Conservation (phyloP, 2,797 vertebrate genomes). For the Catostomus latipinnis region DNA sequence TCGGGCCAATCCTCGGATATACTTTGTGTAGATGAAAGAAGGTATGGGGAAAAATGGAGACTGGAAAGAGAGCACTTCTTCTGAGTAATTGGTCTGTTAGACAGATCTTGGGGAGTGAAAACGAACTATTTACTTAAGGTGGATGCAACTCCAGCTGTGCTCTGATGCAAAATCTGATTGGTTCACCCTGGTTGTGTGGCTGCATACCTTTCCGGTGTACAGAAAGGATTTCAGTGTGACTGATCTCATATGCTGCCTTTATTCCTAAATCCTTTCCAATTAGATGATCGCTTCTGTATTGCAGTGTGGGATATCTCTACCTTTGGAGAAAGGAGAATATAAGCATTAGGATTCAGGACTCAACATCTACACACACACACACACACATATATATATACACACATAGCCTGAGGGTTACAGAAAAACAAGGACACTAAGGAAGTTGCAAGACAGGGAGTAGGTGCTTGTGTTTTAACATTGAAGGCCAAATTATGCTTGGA, state of each 20-base stretch:
- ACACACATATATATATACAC: not conserved
- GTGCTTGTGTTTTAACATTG: constrained; percentile 51
- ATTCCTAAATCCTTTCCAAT: constrained; percentile 33
- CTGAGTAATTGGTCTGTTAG: constrained; percentile 13
- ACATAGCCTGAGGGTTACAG: constrained; percentile 23
- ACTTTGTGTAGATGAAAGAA: constrained; percentile 13
- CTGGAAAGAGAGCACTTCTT: not conserved
- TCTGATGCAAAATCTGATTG: constrained; percentile 39
- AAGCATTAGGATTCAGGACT: constrained; percentile 22
- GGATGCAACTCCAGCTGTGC: no score
- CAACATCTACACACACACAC: not conserved
- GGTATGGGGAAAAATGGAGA: not conserved
- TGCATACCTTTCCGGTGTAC: constrained; percentile 66
- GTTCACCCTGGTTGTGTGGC: constrained; percentile 70
- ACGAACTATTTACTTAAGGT: no score
- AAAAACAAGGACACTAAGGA: constrained; percentile 4
- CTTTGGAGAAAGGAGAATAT: constrained; percentile 20
- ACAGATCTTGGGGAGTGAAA: not conserved
- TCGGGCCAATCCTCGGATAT: constrained; percentile 25
- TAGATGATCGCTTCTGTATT: constrained; percentile 22
- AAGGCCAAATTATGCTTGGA: constrained; percentile 59
- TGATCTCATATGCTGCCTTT: constrained; percentile 73
- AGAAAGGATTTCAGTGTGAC: constrained; percentile 70
- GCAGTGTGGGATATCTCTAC: constrained; percentile 33
- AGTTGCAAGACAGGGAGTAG: constrained; percentile 28